Evolutionary conservation across 1,140 invertebrate genomes (phyloP).

Genomic region (Drosophila pallidifrons): DNA sequence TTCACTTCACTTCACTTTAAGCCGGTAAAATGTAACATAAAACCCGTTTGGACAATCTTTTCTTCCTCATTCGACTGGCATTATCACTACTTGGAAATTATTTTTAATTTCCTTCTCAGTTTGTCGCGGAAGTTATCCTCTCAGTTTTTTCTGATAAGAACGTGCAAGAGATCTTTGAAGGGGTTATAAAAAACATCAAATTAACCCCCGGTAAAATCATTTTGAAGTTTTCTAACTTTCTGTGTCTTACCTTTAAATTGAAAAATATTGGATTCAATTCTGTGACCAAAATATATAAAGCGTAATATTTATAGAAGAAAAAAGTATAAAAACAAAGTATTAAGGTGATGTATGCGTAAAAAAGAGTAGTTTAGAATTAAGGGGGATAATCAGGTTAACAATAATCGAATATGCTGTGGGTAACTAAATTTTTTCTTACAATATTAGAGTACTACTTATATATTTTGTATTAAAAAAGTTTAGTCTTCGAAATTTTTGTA

Average conservation of each 20-base stretch:
- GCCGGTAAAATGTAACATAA: constrained; percentile 21
- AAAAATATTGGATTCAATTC: neutral
- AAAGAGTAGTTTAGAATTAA: neutral
- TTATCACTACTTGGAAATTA: constrained; percentile 43
- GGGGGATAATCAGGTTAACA: too few species aligned
- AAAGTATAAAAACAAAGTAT: too few species aligned
- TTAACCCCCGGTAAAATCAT: constrained; percentile 7
- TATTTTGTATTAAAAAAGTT: too few species aligned
- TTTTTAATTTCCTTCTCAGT: constrained; percentile 74
- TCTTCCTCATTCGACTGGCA: neutral
- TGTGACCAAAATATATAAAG: too few species aligned
- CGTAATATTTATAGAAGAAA: too few species aligned
- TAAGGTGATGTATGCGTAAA: too few species aligned
- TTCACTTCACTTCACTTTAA: neutral
- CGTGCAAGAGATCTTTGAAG: constrained; percentile 16
- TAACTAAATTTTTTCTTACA: too few species aligned
- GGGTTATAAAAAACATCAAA: neutral
- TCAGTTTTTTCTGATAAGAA: neutral
- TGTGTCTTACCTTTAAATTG: neutral
- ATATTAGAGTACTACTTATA: too few species aligned
- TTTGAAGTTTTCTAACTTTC: neutral
- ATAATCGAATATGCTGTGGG: too few species aligned
- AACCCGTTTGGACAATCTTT: constrained; percentile 25
- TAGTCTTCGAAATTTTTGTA: too few species aligned
- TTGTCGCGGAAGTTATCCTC: neutral